These are phyloP conservation scores for Dolichopus griseipennis DNA, from an alignment of 2,888 invertebrate genomes.

Conservation along the genomic window DNA sequence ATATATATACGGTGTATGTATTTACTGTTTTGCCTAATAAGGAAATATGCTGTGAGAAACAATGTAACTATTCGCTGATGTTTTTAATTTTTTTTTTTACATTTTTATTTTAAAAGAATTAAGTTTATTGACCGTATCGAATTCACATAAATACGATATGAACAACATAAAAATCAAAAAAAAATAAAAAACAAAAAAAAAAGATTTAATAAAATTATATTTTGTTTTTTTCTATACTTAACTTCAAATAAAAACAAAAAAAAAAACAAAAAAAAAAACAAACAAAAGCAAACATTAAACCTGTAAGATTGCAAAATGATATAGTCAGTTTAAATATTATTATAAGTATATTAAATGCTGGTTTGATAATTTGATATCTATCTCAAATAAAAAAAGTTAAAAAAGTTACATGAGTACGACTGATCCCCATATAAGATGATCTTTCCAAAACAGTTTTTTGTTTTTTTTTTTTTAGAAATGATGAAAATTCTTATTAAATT, in stretches of 20 bases:
- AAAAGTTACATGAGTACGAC: background rate
- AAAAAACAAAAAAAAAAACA: too few relatives aligned
- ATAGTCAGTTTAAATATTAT: too few relatives aligned
- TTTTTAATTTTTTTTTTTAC: too few relatives aligned
- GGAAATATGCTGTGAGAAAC: constrained; percentile 7
- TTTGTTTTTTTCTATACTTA: constrained; percentile 17
- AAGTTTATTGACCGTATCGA: constrained; percentile 7
- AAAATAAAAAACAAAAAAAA: too few relatives aligned
- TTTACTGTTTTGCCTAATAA: constrained; percentile 7
- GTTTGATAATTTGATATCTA: background rate
- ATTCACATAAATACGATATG: background rate
- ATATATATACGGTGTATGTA: too few relatives aligned
- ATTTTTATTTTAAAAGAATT: constrained; percentile 8
- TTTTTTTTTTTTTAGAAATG: too few relatives aligned
- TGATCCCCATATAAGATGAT: too few relatives aligned
- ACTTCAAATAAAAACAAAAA: constrained; percentile 11
- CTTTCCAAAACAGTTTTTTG: too few relatives aligned
- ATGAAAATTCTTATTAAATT: too few relatives aligned
- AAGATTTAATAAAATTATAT: background rate
- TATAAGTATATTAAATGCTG: constrained; percentile 1
- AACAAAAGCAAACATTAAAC: too few relatives aligned
- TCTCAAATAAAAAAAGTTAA: background rate
- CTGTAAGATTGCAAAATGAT: background rate
- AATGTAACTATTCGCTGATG: background rate
- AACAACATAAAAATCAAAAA: too few relatives aligned